Evolutionary conservation across 2,113 vertebrate species (phyloP).

Genomic region (Deroptyus accipitrinus): DNA sequence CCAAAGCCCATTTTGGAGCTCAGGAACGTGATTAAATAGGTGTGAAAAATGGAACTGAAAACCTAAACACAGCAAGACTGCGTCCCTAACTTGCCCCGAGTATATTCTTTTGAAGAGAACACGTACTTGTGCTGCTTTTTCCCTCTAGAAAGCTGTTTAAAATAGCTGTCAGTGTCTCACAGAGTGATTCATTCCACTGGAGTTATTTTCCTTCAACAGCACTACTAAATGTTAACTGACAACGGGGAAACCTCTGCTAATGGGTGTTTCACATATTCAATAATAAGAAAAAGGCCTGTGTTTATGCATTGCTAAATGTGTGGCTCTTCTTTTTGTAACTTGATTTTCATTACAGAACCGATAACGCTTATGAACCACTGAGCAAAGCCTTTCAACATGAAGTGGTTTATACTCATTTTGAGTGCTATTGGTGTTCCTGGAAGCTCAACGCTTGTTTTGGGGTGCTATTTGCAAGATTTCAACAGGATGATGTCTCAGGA

Average conservation of each 20-base stretch:
- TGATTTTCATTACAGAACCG: background rate
- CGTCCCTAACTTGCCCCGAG: background rate
- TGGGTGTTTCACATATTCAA: background rate
- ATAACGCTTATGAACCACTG: background rate
- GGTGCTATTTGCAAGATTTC: background rate
- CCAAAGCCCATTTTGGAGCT: background rate
- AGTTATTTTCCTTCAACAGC: background rate
- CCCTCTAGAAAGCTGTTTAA: background rate
- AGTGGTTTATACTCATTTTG: background rate
- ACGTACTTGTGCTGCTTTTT: background rate
- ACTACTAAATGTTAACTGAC: background rate
- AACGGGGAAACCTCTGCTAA: background rate
- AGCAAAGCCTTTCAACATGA: background rate
- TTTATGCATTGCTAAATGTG: background rate
- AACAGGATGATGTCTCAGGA: background rate
- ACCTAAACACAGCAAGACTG: background rate
- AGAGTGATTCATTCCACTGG: background rate
- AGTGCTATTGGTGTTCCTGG: background rate
- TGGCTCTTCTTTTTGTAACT: background rate
- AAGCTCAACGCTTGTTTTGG: background rate
- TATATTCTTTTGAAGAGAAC: background rate
- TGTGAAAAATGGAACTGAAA: background rate
- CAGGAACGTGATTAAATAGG: background rate
- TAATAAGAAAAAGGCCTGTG: background rate
- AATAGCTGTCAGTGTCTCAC: slow-evolving; percentile 16